Evolutionary conservation across 2,888 invertebrate species (phyloP), one percentile per base, ranked within the genome.

Genomic region (Alviniconcha strummeri): DNA sequence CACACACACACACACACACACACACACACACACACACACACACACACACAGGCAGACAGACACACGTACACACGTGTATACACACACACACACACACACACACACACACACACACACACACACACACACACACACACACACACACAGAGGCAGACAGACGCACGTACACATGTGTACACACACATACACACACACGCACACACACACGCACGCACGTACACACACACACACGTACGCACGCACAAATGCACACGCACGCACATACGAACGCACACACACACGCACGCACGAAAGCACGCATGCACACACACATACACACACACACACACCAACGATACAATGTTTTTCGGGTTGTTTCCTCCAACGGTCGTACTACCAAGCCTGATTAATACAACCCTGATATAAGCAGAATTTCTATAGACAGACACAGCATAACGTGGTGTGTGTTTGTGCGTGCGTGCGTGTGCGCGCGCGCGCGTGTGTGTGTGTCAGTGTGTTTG

Each of bases 1-100:
- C 78, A 56, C 55, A 55, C 64, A 69, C 80, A 69, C 79, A 60
- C 64, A 60, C 67, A 60, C 79, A 60, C 79, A 57, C 64, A 57
- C 64, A 69, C 69, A 69, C 69, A 69, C n/a, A 60, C 5, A 17
- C 64, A 19, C 64, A 11, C 64, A 4, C 57, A 5, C 78, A 5
- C 60, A 5, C 60, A 5, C 60, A 11, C 69, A 13, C 75, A 75
- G 8, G 36, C 52, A 75, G 8, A 17, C 75, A 75, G 2, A 17
- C 52, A 75, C 55, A 36, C 75, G 7, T 55, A 17, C 55, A 4
- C 17, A 75, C 75, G 36, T 55, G 17, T 55, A 75, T 55, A 52
- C 75, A 4, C 75, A 52, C 75, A 75, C 52, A 52, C 52, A 75
- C 52, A 75, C 75, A 75, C 75, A 75, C 75, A 75, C 75, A 36